Evolutionary conservation across 2,888 invertebrate genomes (phyloP).

Genomic region (Ornithoptera priamus): DNA sequence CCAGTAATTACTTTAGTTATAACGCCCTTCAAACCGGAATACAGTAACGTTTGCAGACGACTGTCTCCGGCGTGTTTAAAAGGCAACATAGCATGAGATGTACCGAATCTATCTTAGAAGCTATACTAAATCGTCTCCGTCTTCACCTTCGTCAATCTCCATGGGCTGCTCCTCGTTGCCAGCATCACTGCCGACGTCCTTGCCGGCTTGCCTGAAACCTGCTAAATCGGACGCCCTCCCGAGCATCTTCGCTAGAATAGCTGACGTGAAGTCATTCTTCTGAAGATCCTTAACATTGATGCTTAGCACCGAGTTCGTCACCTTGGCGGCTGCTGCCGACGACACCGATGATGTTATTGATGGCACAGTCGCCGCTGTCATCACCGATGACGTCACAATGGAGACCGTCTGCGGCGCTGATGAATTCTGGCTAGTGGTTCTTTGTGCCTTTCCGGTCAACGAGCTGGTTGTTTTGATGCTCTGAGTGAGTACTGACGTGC

Average conservation of each 20-base stretch:
- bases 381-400: slow-evolving; percentile 10
- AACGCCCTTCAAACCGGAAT: no score
- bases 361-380: background rate
- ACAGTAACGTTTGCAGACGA: no score
- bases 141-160: slow-evolving; percentile 60
- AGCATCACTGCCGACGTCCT: slow-evolving; percentile 26
- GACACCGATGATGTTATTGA: slow-evolving; percentile 7
- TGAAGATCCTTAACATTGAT: slow-evolving; percentile 45
- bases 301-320: slow-evolving; percentile 35
- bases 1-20: no score
- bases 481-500: slow-evolving; percentile 54
- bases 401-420: background rate
- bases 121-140: no score
- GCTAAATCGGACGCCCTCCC: slow-evolving; percentile 8
- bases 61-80: no score
- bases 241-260: slow-evolving; percentile 35
- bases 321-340: slow-evolving; percentile 14
- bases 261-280: slow-evolving; percentile 46
- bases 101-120: no score
- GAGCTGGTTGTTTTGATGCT: slow-evolving; percentile 46
- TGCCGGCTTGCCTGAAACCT: slow-evolving; percentile 19
- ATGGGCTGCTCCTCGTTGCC: slow-evolving; percentile 46
- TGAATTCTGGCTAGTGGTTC: background rate
- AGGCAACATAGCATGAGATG: no score
- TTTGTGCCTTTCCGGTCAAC: slow-evolving; percentile 25